Percentiles rank a stretch among this genome's conserved stretches.
phyloP scores from a whole-genome alignment of 1,140 invertebrate genomes.

The Listronotus oregonensis region DNA sequence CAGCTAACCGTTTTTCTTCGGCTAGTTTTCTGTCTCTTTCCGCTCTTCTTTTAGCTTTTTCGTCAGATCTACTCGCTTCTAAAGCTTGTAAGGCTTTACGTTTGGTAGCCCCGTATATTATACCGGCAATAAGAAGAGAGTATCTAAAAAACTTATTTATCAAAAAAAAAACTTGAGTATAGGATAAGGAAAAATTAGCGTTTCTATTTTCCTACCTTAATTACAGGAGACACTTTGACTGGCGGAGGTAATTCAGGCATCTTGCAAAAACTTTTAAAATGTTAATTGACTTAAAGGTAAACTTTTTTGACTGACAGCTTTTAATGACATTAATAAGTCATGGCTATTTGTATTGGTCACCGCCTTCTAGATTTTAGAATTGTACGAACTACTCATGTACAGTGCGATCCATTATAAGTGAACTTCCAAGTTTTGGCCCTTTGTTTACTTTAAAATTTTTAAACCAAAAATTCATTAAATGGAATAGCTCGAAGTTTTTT shows the following conservation, averaged over 20 bases:
- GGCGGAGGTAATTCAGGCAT: conserved; percentile 26
- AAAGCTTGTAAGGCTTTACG: conserved; percentile 8
- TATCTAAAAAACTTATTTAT: conserved; percentile 32
- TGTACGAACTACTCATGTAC: too few relatives aligned
- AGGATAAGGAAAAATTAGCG: neutral
- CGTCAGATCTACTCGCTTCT: conserved; percentile 12
- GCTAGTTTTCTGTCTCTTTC: conserved; percentile 5
- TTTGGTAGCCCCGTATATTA: conserved; percentile 12
- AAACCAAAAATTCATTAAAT: too few relatives aligned
- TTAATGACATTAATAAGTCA: too few relatives aligned
- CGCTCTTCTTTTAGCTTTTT: conserved; percentile 9
- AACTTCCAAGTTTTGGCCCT: too few relatives aligned
- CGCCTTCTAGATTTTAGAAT: too few relatives aligned
- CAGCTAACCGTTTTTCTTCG: conserved; percentile 21
- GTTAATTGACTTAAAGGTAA: too few relatives aligned
- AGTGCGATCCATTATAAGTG: too few relatives aligned
- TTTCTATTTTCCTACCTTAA: conserved; percentile 12
- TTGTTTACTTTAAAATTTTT: too few relatives aligned
- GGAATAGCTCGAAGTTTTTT: too few relatives aligned
- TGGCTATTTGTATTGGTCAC: too few relatives aligned
- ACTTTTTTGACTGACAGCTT: too few relatives aligned
- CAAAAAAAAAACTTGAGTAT: too few relatives aligned
- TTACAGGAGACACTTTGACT: conserved; percentile 8
- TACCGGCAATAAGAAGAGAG: conserved; percentile 15
- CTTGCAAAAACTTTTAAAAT: neutral